Conservation (phyloP, 2,888 invertebrate genomes). For the Sympetrum striolatum region DNA sequence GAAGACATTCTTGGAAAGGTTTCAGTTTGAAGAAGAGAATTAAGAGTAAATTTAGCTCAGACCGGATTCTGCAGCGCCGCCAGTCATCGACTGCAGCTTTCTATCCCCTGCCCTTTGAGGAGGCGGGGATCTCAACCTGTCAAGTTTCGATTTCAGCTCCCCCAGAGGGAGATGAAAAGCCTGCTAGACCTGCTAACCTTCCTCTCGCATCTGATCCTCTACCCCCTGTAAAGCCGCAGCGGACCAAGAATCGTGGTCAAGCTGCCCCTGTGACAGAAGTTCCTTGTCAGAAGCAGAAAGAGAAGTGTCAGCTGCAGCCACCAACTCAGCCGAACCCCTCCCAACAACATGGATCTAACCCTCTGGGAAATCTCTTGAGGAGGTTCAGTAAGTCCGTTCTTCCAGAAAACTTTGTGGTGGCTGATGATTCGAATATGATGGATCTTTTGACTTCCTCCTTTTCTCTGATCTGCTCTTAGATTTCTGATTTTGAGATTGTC, state of each 20-base stretch:
- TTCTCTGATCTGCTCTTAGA: slow-evolving; percentile 18
- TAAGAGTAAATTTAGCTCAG: slow-evolving; percentile 11
- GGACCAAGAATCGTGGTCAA: background rate
- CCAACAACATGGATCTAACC: slow-evolving; percentile 32
- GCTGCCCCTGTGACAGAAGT: background rate
- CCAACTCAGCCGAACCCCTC: slow-evolving; percentile 12
- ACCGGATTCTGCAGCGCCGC: background rate
- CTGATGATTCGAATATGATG: slow-evolving; percentile 31
- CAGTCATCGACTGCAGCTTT: slow-evolving; percentile 14
- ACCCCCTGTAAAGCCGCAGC: background rate
- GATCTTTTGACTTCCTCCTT: slow-evolving; percentile 29
- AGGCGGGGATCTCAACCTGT: background rate
- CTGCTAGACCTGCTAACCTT: slow-evolving; percentile 7
- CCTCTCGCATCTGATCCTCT: background rate
- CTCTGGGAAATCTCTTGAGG: slow-evolving; percentile 73
- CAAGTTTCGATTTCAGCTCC: background rate
- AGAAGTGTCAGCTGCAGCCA: slow-evolving; percentile 34
- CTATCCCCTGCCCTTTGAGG: background rate
- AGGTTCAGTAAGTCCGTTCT: slow-evolving; percentile 86
- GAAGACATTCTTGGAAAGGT: slow-evolving; percentile 30
- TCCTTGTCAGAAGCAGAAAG: slow-evolving; percentile 13
- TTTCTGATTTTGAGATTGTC: background rate
- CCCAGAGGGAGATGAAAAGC: background rate
- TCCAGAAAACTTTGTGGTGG: slow-evolving; percentile 47
- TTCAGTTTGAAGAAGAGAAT: slow-evolving; percentile 54